These are phyloP conservation scores for Helleia helle DNA, from an alignment of 2,888 invertebrate genomes.

Conservation along the genomic window DNA sequence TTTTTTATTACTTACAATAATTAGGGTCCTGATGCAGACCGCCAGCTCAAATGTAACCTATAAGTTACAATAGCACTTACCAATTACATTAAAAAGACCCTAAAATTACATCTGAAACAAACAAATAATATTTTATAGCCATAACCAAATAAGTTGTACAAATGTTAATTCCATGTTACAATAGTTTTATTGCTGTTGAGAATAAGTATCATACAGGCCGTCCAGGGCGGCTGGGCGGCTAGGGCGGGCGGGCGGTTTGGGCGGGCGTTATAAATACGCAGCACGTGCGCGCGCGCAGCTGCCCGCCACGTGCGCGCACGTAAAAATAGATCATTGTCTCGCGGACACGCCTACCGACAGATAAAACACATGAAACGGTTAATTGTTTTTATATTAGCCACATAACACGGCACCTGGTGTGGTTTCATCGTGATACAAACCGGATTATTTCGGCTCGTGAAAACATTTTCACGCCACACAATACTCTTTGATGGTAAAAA, in stretches of 20 bases:
- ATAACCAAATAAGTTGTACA: background rate
- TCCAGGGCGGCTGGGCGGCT: constrained; percentile 37
- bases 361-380: constrained; percentile 69
- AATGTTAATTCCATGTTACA: constrained; percentile 1
- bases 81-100: too few relatives aligned
- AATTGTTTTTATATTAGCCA: constrained; percentile 21
- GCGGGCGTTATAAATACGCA: constrained; percentile 54
- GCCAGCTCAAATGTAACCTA: too few relatives aligned
- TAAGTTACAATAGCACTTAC: too few relatives aligned
- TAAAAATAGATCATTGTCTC: constrained; percentile 71
- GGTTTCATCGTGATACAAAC: constrained; percentile 1
- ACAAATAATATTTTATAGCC: too few relatives aligned
- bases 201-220: constrained; percentile 22
- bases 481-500: too few relatives aligned
- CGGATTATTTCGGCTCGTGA: background rate
- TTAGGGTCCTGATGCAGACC: too few relatives aligned
- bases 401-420: constrained; percentile 1
- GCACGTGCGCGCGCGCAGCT: constrained; percentile 69
- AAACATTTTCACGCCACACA: too few relatives aligned
- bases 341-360: constrained; percentile 59
- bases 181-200: constrained; percentile 12
- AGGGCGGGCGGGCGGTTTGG: constrained; percentile 35
- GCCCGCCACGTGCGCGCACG: constrained; percentile 63
- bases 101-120: too few relatives aligned
- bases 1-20: too few relatives aligned